These are phyloP conservation scores for Batillaria attramentaria DNA, from an alignment of 1,140 invertebrate species.

Conservation along the genomic window DNA sequence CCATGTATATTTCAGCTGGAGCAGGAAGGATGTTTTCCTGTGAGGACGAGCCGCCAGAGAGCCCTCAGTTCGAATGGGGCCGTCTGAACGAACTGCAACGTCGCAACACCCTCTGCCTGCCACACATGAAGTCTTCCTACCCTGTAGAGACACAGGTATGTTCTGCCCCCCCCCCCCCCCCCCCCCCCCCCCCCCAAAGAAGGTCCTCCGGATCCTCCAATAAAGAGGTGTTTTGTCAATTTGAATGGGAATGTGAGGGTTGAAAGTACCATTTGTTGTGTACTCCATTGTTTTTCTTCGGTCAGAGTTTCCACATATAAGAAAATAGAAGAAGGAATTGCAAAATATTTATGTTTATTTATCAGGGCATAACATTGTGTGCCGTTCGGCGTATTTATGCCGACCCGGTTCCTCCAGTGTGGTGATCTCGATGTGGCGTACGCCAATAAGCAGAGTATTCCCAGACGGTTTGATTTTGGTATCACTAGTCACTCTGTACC, in stretches of 20 bases:
- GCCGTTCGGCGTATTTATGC: too few relatives aligned
- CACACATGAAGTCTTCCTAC: slow-evolving; percentile 91
- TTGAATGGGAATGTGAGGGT: not conserved
- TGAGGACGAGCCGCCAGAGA: slow-evolving; percentile 54
- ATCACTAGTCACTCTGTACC: too few relatives aligned
- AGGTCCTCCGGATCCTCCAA: too few relatives aligned
- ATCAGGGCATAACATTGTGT: too few relatives aligned
- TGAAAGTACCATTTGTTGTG: not conserved
- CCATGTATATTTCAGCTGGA: slow-evolving; percentile 48
- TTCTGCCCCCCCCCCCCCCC: not conserved
- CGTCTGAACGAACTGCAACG: slow-evolving; percentile 83
- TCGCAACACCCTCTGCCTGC: slow-evolving; percentile 88
- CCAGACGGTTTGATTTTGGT: too few relatives aligned
- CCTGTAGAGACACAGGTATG: slow-evolving; percentile 82
- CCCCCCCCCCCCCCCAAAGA: too few relatives aligned
- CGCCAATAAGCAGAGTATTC: too few relatives aligned
- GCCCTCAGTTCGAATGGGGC: slow-evolving; percentile 60
- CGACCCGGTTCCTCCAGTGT: too few relatives aligned
- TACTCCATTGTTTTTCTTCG: not conserved
- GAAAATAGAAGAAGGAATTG: not conserved
- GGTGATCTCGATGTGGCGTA: too few relatives aligned
- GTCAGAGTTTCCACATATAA: not conserved
- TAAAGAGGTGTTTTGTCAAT: not conserved
- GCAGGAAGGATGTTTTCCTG: slow-evolving; percentile 57
- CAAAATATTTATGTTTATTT: too few relatives aligned